Conservation (phyloP, 2,113 vertebrate genomes). For the Malaclemys terrapin region DNA sequence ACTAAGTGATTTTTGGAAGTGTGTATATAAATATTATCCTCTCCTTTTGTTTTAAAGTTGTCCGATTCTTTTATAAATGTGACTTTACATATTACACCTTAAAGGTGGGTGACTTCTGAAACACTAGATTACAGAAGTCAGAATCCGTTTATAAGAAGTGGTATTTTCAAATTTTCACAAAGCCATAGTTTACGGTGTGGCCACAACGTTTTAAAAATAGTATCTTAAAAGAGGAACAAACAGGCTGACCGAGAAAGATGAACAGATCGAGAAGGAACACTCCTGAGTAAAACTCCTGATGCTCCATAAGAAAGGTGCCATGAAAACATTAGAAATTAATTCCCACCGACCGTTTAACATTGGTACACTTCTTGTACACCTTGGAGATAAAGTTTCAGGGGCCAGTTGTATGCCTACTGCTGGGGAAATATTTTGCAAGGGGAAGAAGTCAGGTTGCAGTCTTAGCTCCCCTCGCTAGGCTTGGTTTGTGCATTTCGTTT, state of each 20-base stretch:
- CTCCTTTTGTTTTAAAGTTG: background rate
- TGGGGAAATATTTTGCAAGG: background rate
- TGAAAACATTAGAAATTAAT: background rate
- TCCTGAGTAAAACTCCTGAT: background rate
- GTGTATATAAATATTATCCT: background rate
- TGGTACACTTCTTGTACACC: background rate
- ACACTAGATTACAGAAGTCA: background rate
- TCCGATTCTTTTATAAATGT: background rate
- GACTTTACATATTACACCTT: background rate
- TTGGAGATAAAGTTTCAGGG: background rate
- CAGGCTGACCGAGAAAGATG: background rate
- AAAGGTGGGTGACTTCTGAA: background rate
- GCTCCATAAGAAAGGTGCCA: background rate
- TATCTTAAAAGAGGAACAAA: rapidly evolving
- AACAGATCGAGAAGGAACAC: background rate
- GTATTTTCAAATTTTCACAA: background rate
- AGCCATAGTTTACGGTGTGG: background rate
- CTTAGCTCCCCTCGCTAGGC: background rate
- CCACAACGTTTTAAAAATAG: background rate
- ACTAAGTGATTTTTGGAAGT: background rate
- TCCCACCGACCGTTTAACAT: background rate
- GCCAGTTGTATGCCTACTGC: background rate
- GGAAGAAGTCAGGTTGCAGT: background rate
- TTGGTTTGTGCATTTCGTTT: background rate
- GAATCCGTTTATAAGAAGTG: background rate